Evolutionary conservation across 1,140 invertebrate genomes (phyloP).

Genomic region (Pectinophora gossypiella): DNA sequence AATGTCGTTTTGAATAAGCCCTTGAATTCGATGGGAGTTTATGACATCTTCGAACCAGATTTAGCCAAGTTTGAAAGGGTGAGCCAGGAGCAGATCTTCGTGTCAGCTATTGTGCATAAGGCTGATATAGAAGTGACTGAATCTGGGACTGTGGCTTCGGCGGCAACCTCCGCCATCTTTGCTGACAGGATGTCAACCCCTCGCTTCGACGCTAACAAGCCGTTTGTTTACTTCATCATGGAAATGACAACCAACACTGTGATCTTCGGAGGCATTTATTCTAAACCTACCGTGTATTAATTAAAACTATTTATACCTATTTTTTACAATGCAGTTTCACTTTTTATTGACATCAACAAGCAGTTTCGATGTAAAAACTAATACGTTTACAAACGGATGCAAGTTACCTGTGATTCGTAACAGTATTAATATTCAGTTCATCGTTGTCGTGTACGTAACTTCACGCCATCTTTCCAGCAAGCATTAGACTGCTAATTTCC

Average conservation of each 20-base stretch:
- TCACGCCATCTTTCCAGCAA: too few relatives aligned
- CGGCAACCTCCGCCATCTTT: constrained; percentile 73
- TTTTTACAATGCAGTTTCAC: too few relatives aligned
- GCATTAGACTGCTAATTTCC: too few relatives aligned
- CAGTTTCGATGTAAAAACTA: too few relatives aligned
- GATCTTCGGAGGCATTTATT: constrained; percentile 77
- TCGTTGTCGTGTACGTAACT: too few relatives aligned
- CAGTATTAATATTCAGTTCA: too few relatives aligned
- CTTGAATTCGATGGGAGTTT: constrained; percentile 81
- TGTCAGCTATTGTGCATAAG: constrained; percentile 81
- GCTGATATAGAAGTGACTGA: constrained; percentile 89
- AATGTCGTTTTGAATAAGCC: constrained; percentile 77
- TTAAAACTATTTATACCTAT: neutral
- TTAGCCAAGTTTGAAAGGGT: constrained; percentile 81
- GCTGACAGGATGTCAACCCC: constrained; percentile 77
- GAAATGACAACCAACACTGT: constrained; percentile 77
- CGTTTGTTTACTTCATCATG: constrained; percentile 79
- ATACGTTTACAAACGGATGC: too few relatives aligned
- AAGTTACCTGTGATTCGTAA: too few relatives aligned
- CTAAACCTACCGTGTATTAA: constrained; percentile 57
- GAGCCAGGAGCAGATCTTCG: constrained; percentile 73
- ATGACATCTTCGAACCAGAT: constrained; percentile 79
- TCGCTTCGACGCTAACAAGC: constrained; percentile 76
- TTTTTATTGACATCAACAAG: too few relatives aligned
- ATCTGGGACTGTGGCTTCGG: constrained; percentile 85